Conservation (phyloP, 2,113 vertebrate genomes). For the Aramus guarauna region DNA sequence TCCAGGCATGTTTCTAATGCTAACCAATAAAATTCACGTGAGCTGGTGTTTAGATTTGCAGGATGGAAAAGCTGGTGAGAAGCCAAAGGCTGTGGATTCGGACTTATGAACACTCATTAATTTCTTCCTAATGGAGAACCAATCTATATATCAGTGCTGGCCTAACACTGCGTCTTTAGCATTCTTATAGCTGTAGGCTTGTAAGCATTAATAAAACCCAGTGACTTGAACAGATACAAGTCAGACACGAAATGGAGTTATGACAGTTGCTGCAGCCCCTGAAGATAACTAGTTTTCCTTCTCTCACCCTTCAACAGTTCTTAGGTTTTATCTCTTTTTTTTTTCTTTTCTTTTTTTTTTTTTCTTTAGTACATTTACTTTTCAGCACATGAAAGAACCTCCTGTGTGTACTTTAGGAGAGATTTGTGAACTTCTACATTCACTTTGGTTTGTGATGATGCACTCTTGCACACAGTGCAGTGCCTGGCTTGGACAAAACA, state of each 20-base stretch:
- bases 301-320: neutral
- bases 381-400: neutral
- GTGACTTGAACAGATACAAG: slow-evolving; percentile 19
- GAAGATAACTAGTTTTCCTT: neutral
- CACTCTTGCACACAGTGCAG: neutral
- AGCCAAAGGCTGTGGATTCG: slow-evolving; percentile 13
- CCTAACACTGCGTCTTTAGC: slow-evolving; percentile 33
- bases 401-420: neutral
- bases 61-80: neutral
- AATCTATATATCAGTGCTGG: slow-evolving; percentile 31
- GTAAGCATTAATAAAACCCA: slow-evolving; percentile 52
- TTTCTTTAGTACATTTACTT: neutral
- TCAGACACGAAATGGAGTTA: neutral
- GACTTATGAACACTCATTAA: slow-evolving; percentile 4
- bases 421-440: neutral
- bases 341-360: neutral
- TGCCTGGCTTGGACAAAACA: neutral
- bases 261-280: neutral
- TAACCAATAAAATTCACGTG: neutral
- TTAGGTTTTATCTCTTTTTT: neutral
- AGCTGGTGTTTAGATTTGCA: neutral
- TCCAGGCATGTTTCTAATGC: neutral
- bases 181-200: slow-evolving; percentile 45
- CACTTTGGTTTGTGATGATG: neutral
- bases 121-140: slow-evolving; percentile 54